Base-by-base conservation (phyloP, 2,888 invertebrate species). In the Adelphocoris suturalis region DNA sequence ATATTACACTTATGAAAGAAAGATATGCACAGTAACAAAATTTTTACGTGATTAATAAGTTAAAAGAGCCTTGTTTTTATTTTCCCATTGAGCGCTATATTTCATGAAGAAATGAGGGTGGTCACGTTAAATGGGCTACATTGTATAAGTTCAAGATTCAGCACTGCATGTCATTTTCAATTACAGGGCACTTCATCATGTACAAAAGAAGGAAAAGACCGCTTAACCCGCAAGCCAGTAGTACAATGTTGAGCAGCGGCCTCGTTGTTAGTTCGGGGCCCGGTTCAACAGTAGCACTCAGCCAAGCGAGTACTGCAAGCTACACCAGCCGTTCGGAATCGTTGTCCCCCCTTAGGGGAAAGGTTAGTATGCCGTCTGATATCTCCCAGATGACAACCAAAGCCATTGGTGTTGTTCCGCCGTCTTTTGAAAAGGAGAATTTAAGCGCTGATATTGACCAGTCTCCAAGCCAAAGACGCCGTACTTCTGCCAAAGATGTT, bases 131-230 rank as follows among this genome's bases (percentile, higher is more conserved):
- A 4, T 37, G 37, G 37, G 37, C 37, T 37, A 37, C 37, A 2
- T 7, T 37, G 37, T 37, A 4, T 37, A 37, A n/a, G n/a, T n/a
- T n/a, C n/a, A n/a, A n/a, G n/a, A 37, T 37, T 2, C 37, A 2
- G 2, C 37, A 28, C 81, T 37, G 46, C 3, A 4, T 37, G 13
- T 81, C 3, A 19, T 27, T 47, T 84, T 52, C 55, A 23, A 46
- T n/a, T 61, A n/a, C 76, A 88, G 88, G 88, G 14, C 88, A 88
- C 52, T 88, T 88, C 80, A 89, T 82, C n/a, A 90, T 90, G 90
- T 90, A 90, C 76, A 90, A 86, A n/a, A 7, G 90, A 78, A 84
- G 76, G 37, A 90, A 90, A 57, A 90, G 48, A 16, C n/a, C 19
- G 0, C 47, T 82, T n/a, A n/a, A 47, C n/a, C 90, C 90, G n/a